Evolutionary conservation across 1,140 invertebrate species (phyloP).

Genomic region (Scaptodrosophila lebanonensis): DNA sequence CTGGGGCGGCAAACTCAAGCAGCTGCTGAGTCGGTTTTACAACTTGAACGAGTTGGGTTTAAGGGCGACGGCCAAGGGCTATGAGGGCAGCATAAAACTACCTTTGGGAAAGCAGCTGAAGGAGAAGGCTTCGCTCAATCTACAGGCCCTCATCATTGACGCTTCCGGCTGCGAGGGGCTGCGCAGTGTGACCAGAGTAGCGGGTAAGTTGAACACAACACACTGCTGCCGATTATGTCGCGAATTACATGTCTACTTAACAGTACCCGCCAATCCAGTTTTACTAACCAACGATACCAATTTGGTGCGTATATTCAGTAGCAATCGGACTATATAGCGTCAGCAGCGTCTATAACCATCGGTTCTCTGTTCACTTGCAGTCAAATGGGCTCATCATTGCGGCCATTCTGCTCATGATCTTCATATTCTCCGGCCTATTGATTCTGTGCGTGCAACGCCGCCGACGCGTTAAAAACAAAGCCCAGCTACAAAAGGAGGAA

Average conservation of each 20-base stretch:
- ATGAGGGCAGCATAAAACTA: conserved; percentile 40
- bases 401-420: conserved; percentile 39
- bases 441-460: conserved; percentile 29
- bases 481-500: conserved; percentile 43
- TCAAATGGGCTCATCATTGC: conserved; percentile 47
- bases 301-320: conserved; percentile 26
- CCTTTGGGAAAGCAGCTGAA: conserved; percentile 43
- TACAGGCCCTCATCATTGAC: conserved; percentile 60
- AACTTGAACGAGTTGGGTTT: conserved; percentile 49
- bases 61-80: conserved; percentile 35
- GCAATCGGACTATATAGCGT: no score
- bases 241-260: background rate
- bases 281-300: conserved; percentile 29
- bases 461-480: conserved; percentile 29
- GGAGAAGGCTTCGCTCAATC: conserved; percentile 58
- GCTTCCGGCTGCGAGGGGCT: conserved; percentile 47
- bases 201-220: conserved; percentile 26
- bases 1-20: conserved; percentile 59
- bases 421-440: conserved; percentile 36
- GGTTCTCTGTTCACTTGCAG: conserved; percentile 2
- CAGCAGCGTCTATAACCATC: no score
- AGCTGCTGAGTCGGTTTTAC: conserved; percentile 42
- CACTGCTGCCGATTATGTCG: background rate
- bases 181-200: conserved; percentile 41
- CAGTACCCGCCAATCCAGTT: conserved; percentile 43